A percentile compares a stretch with the other conserved stretches of the same genome.
phyloP scores from a whole-genome alignment of 2,797 vertebrate genomes.

The Oreochromis mossambicus region DNA sequence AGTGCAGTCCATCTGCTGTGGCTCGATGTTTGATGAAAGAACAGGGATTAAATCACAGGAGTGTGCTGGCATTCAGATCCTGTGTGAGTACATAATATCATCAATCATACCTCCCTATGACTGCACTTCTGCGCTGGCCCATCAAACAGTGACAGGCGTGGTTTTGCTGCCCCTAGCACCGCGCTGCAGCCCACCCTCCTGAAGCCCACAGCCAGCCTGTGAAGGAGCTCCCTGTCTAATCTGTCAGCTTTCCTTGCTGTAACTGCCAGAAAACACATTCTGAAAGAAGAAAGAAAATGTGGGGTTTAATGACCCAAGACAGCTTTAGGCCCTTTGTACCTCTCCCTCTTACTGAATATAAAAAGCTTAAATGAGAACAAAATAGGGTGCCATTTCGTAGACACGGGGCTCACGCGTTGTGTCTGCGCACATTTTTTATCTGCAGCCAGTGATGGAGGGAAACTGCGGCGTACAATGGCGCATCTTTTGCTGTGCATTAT shows the following conservation, averaged over 20 bases:
- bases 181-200: slow-evolving; percentile 57
- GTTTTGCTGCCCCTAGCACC: slow-evolving; percentile 62
- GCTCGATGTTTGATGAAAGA: slow-evolving; percentile 61
- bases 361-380: slow-evolving; percentile 70
- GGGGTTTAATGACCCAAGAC: slow-evolving; percentile 71
- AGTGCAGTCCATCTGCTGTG: slow-evolving; percentile 43
- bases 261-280: slow-evolving; percentile 65
- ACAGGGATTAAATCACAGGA: slow-evolving; percentile 70
- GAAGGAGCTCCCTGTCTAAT: slow-evolving; percentile 66
- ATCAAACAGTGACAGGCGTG: slow-evolving; percentile 67
- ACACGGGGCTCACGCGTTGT: slow-evolving; percentile 20
- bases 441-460: not conserved
- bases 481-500: slow-evolving; percentile 6
- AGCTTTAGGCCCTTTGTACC: slow-evolving; percentile 60
- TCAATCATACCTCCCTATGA: slow-evolving; percentile 69
- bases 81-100: slow-evolving; percentile 71
- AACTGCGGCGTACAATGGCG: not conserved
- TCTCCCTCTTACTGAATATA: slow-evolving; percentile 61
- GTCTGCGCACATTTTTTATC: slow-evolving; percentile 25
- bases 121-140: slow-evolving; percentile 58
- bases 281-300: slow-evolving; percentile 62
- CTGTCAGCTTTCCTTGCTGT: slow-evolving; percentile 64
- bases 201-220: slow-evolving; percentile 55
- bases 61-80: slow-evolving; percentile 69
- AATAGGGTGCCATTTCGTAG: slow-evolving; percentile 61